Base-by-base conservation (phyloP, 1,140 invertebrate species). In the Goniozus legneri region DNA sequence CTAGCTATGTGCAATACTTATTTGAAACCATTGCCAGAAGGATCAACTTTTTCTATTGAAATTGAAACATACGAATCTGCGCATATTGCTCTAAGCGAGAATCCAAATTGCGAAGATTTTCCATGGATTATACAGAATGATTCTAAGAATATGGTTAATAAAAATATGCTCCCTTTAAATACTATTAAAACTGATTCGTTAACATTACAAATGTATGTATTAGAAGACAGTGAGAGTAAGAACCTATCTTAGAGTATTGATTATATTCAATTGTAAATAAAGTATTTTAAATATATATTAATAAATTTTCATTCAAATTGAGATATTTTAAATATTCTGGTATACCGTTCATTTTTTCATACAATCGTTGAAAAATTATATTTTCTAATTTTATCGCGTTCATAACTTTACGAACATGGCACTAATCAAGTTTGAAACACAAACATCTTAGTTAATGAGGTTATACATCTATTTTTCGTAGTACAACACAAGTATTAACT, bases 41-140 rank as follows among this genome's bases (percentile, higher is more conserved):
- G 77, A 40, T 62, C 62, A 34, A 77, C 76, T 42, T 84, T 84
- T 59, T 69, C 64, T 12, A 77, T 84, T 24, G 69, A 78, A 42
- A 64, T 83, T 30, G 64, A 80, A 39, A 81, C 81, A 8, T 76
- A 77, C 55, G 80, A 83, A 65, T 73, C 77, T 20, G 69, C 73
- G 6, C 76, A 79, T 27, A 58, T 80, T 16, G 53, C 65, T 18
- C 46, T 81, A 6, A 64, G 61, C 37, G 69, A 71, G 52, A 79
- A 81, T 67, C 63, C 73, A 30, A 67, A 75, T 41, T 74, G 74
- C 34, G 74, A 81, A 64, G 59, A 78, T 24, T 82, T 83, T 58
- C 79, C 80, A 8, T 70, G 81, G 62, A 69, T 81, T 62, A 54
- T 74, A 4, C 43, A 58, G 36, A 64, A 75, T 38, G 39, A 52